Conservation (phyloP, 1,140 invertebrate species). For the Notospermus geniculatus region DNA sequence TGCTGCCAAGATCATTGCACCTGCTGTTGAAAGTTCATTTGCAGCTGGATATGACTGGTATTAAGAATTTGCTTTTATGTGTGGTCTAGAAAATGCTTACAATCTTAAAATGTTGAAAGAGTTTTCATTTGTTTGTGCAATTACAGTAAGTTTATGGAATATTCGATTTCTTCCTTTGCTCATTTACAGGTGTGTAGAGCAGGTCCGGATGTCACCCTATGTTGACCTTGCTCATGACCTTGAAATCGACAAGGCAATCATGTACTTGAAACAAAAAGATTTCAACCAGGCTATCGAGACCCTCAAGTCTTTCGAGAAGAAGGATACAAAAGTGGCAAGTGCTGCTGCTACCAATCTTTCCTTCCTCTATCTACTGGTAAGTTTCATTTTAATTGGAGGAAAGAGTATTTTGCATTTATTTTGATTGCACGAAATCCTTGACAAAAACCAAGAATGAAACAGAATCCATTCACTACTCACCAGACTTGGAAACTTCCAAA, state of each 20-base stretch:
- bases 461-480: too few species aligned
- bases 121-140: too few species aligned
- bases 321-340: conserved; percentile 77
- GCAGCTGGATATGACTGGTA: conserved; percentile 69
- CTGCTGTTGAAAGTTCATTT: conserved; percentile 76
- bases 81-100: too few species aligned
- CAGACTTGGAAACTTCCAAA: too few species aligned
- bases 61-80: neutral
- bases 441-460: too few species aligned
- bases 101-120: too few species aligned
- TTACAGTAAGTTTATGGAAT: too few species aligned
- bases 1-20: conserved; percentile 88
- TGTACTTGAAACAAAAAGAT: conserved; percentile 82
- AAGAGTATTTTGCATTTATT: too few species aligned
- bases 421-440: too few species aligned
- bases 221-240: conserved; percentile 79
- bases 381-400: conserved; percentile 16
- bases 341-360: conserved; percentile 85
- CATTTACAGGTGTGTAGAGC: conserved; percentile 56
- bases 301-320: conserved; percentile 84
- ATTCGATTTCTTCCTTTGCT: neutral
- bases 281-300: conserved; percentile 79
- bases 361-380: conserved; percentile 83
- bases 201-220: conserved; percentile 76
- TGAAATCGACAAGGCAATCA: conserved; percentile 91